Conservation (phyloP, 2,113 vertebrate species). For the Oxyruncus cristatus region DNA sequence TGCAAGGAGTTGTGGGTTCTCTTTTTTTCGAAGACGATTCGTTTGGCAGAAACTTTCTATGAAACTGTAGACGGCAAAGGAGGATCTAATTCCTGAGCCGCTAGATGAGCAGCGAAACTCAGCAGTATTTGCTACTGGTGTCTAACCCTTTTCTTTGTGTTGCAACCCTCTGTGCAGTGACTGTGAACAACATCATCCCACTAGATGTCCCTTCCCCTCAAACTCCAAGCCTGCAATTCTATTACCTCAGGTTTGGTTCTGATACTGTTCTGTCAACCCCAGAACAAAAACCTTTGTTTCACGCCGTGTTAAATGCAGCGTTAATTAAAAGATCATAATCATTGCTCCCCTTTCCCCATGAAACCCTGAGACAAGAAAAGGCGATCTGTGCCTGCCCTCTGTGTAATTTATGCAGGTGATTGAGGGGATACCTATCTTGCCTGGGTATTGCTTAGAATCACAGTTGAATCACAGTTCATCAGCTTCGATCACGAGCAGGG, state of each 20-base stretch:
- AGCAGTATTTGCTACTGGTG: background rate
- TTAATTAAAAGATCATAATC: slow-evolving; percentile 79
- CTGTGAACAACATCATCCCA: background rate
- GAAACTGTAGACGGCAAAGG: background rate
- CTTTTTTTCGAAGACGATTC: background rate
- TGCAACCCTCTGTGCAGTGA: background rate
- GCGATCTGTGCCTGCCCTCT: background rate
- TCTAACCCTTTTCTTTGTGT: background rate
- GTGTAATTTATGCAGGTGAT: background rate
- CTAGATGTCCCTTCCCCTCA: background rate
- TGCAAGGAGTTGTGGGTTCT: background rate
- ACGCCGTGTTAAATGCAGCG: slow-evolving; percentile 15
- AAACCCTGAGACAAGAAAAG: slow-evolving; percentile 25
- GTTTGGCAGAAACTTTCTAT: background rate
- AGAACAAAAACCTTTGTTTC: slow-evolving; percentile 58
- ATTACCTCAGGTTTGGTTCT: background rate
- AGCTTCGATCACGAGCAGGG: background rate
- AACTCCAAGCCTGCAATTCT: background rate
- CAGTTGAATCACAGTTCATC: background rate
- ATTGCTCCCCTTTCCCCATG: slow-evolving; percentile 32
- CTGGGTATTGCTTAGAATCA: background rate
- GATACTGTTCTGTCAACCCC: background rate
- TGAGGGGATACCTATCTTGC: background rate
- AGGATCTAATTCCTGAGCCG: background rate
- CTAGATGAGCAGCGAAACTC: background rate